Conservation (phyloP, 2,888 invertebrate genomes). For the Notocelia uddmanniana region DNA sequence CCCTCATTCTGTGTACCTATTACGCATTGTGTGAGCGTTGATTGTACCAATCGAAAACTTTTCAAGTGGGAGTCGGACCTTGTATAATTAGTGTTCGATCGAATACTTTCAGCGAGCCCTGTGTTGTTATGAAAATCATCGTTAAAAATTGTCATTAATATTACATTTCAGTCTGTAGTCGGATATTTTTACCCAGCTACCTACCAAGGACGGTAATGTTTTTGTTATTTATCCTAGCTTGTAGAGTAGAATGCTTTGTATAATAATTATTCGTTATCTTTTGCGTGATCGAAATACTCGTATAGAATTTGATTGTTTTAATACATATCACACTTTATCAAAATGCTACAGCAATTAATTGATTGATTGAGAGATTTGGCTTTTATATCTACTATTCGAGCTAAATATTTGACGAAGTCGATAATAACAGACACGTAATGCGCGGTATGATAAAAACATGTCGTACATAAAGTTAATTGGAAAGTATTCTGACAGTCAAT, state of each 20-base stretch:
- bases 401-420: background rate
- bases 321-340: background rate
- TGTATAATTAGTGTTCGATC: constrained; percentile 35
- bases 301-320: too few species aligned
- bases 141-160: background rate
- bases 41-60: constrained; percentile 41
- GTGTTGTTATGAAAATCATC: constrained; percentile 1
- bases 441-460: background rate
- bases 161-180: background rate
- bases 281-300: background rate
- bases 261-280: background rate
- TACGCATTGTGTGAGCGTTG: constrained; percentile 35
- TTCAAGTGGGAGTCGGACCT: constrained; percentile 32
- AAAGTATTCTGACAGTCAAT: background rate
- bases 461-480: background rate
- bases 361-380: background rate
- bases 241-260: background rate
- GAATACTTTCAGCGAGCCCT: constrained; percentile 13
- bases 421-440: background rate
- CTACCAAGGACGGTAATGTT: too few species aligned
- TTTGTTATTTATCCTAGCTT: background rate
- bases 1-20: constrained; percentile 53
- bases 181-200: background rate
- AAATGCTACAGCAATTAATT: background rate
- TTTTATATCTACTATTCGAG: background rate